These are phyloP conservation scores for Eriocheir sinensis DNA, from an alignment of 1,140 invertebrate species.

Conservation along the genomic window DNA sequence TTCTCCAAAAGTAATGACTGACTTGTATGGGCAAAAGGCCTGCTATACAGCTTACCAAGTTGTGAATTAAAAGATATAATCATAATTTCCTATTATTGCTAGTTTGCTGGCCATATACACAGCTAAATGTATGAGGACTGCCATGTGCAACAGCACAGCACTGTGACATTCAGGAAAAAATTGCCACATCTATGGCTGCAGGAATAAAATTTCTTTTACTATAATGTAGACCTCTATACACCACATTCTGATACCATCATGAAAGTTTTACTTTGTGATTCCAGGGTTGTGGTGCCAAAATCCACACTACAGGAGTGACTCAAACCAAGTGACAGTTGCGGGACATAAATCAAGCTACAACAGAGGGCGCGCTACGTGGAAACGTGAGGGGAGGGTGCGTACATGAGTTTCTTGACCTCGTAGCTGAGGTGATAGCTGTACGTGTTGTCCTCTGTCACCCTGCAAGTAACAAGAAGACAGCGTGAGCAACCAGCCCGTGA, in stretches of 20 bases:
- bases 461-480: slow-evolving; percentile 80
- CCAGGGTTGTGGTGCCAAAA: neutral
- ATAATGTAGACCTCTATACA: slow-evolving; percentile 33
- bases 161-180: slow-evolving; percentile 28
- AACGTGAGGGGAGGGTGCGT: slow-evolving; percentile 85
- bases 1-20: neutral
- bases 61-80: slow-evolving; percentile 1
- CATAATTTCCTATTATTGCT: slow-evolving; percentile 54
- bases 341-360: slow-evolving; percentile 70
- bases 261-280: neutral
- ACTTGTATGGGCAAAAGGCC: neutral
- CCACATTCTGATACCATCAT: slow-evolving; percentile 36
- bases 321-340: slow-evolving; percentile 47
- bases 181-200: slow-evolving; percentile 38
- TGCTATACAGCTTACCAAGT: neutral
- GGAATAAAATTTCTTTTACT: slow-evolving; percentile 29
- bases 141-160: slow-evolving; percentile 54
- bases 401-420: slow-evolving; percentile 99
- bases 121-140: slow-evolving; percentile 47
- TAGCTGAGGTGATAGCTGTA: slow-evolving; percentile 95
- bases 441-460: slow-evolving; percentile 90
- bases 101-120: slow-evolving; percentile 58
- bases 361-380: slow-evolving; percentile 68
- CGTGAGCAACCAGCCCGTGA: slow-evolving; percentile 70
- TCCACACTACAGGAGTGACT: slow-evolving; percentile 49